Evolutionary conservation across 2,888 invertebrate genomes (phyloP), one percentile per base, ranked within the genome.

Genomic region (Punctoribates punctum): DNA sequence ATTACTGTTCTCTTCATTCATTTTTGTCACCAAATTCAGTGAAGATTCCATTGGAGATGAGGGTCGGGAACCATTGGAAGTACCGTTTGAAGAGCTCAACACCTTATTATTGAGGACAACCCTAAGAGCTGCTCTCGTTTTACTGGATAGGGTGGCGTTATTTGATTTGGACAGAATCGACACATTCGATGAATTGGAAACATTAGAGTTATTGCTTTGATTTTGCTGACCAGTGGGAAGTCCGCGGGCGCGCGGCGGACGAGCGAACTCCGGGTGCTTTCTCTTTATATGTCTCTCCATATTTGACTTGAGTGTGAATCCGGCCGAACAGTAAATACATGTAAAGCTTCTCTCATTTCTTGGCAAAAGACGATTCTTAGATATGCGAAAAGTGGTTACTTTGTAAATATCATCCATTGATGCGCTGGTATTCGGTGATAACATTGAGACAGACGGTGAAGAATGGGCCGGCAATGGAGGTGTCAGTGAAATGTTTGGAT

Each of bases 221-320:
- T 65, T 78, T 25, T 77, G 77, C 13, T 77, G 77, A 8, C 74
- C 67, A 6, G 78, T 75, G 34, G 77, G 74, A 8, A 73, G 73
- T 27, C 78, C 79, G 17, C 79, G 76, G 60, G 74, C 76, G 13
- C 78, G 74, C 1, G 78, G 79, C 15, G 79, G 79, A 60, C 78
- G 75, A 9, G 78, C 78, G 82, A 89, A 90, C 78, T 93, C 91
- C 0, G 94, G 94, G 85, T 96, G 96, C 81, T 95, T 94, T 81
- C 94, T 94, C 82, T 95, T 95, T 3, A 95, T 92, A 81, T 96
- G 96, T 0, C 94, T 87, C 83, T 95, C 95, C 93, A 95, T 95
- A 81, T 96, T 95, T 13, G 94, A 94, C n/a, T 83, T 82, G 15
- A 95, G 85, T 0, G 95, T 95, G 82, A 96, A 96, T 74, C 92